Evolutionary conservation across 2,888 invertebrate species (phyloP), one percentile per base, ranked within the genome.

Genomic region (Caradrina kadenii): DNA sequence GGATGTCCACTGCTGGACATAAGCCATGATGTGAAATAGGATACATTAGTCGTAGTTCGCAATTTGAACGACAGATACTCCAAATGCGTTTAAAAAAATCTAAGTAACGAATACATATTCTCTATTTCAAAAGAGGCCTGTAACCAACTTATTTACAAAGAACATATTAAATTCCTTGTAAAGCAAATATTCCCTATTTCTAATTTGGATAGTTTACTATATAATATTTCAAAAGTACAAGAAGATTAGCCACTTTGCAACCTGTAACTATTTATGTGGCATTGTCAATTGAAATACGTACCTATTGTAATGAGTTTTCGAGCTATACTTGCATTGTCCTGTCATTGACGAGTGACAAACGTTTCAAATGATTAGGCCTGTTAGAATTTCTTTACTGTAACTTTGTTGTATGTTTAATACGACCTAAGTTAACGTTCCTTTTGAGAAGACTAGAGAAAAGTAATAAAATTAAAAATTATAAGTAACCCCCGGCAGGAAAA

Each of bases 181-280:
- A 21, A 48, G 1, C 19, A 15, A 45, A 39, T 15, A 26, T 1
- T 39, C 19, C 2, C 1, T 15, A 45, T 35, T 45, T 15, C 13
- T 11, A 17, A 13, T 35, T 5, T 8, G 0, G 10, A 69, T 62
- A 19, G 7, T 26, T n/a, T 39, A 26, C 1, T 15, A 45, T 21
- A 5, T 39, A 19, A 54, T 54, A 64, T 49, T 54, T 74, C 21
- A 49, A 35, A 70, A 55, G 35, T 21, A 31, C 50, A 48, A 2
- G 15, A 60, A 39, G 19, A 70, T 61, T 19, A 11, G 55, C 45
- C 39, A 56, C 39, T 48, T 71, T 52, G 11, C 56, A 75, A 80
- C 82, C 75, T 82, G 82, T 55, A 65, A 71, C 26, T 65, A 63
- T 73, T 82, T 80, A 82, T 79, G 63, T 61, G 50, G 15, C 31